Evolutionary conservation across 37 sponge, comb jelly and placozoan genomes (phyloP).

Genomic region (Cladorhizidae sp.): DNA sequence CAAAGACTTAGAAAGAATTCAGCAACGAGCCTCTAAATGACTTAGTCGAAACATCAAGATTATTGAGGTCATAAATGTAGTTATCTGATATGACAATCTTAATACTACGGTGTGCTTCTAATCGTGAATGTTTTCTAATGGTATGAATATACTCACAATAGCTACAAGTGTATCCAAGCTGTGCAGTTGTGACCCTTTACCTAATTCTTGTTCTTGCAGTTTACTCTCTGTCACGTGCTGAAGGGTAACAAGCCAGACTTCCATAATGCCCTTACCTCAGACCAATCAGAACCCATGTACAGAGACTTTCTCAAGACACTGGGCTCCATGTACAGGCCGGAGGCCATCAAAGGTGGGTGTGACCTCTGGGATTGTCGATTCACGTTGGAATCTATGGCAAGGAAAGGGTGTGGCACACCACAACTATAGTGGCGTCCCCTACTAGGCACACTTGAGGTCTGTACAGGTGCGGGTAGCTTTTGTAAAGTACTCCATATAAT

Average conservation of each 20-base stretch:
- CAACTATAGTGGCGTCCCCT: background rate
- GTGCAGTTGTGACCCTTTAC: background rate
- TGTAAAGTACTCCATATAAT: background rate
- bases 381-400: background rate
- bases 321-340: slow-evolving; percentile 68
- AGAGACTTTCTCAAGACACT: slow-evolving; percentile 72
- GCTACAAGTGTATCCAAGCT: background rate
- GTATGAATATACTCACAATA: too few relatives aligned
- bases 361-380: background rate
- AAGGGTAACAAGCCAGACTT: slow-evolving; percentile 99
- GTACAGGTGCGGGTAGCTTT: background rate
- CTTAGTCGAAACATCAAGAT: too few relatives aligned
- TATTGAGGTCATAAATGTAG: too few relatives aligned
- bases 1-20: too few relatives aligned
- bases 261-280: slow-evolving; percentile 87
- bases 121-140: background rate
- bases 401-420: background rate
- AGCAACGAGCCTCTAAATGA: too few relatives aligned
- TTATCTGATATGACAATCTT: too few relatives aligned
- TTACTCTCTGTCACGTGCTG: slow-evolving; percentile 93
- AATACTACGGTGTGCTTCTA: background rate
- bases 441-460: background rate
- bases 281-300: slow-evolving; percentile 78
- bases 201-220: slow-evolving; percentile 51
- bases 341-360: slow-evolving; percentile 74